These are phyloP conservation scores for Pararge aegeria DNA, from an alignment of 1,140 invertebrate species.

Conservation along the genomic window DNA sequence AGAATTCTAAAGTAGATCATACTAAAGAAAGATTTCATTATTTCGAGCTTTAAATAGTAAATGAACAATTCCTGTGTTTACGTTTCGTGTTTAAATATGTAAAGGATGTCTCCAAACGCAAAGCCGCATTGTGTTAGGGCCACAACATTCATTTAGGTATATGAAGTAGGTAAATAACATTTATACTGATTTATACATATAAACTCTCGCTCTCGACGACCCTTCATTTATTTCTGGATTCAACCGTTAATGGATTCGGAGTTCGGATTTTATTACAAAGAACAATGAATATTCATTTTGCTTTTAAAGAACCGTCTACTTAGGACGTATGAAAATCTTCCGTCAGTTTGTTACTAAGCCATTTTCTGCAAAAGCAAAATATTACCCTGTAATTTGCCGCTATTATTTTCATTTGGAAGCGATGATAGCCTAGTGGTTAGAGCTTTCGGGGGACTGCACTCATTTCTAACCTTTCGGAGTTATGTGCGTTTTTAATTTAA, in stretches of 20 bases:
- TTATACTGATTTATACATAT: conserved; percentile 7
- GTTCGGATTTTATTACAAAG: conserved; percentile 14
- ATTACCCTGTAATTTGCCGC: not conserved
- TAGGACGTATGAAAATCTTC: not conserved
- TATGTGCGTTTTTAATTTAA: too few relatives aligned
- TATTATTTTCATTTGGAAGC: too few relatives aligned
- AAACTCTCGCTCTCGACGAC: conserved; percentile 24
- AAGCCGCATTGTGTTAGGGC: conserved; percentile 38
- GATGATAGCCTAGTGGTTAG: too few relatives aligned
- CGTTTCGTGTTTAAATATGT: not conserved
- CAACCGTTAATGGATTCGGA: conserved; percentile 21
- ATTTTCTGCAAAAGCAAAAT: not conserved
- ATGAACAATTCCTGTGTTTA: not conserved
- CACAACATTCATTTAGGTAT: conserved; percentile 30
- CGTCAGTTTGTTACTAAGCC: not conserved
- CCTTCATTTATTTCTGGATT: conserved; percentile 24
- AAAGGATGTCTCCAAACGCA: conserved; percentile 33
- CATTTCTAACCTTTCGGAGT: too few relatives aligned
- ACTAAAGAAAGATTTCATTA: not conserved
- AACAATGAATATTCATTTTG: conserved; percentile 13
- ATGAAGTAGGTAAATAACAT: not conserved
- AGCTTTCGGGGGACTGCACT: too few relatives aligned
- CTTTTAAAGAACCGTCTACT: not conserved
- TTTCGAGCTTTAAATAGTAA: not conserved
- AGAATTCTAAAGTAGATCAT: not conserved